Evolutionary conservation across 2,113 vertebrate species (phyloP).

Genomic region (Ailuropoda melanoleuca): DNA sequence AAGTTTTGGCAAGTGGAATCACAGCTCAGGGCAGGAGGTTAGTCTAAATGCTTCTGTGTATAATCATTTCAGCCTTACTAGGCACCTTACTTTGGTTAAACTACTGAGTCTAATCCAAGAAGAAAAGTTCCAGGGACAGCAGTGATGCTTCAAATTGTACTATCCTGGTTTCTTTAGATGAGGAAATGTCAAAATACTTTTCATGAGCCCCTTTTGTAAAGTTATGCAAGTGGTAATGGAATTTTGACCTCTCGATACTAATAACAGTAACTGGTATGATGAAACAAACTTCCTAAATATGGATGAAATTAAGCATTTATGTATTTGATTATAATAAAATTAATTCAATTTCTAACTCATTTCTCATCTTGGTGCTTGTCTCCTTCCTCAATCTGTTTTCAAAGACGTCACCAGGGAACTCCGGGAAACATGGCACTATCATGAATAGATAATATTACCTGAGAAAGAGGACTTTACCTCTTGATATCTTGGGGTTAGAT

Average conservation of each 20-base stretch:
- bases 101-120: not conserved
- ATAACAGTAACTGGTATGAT: not conserved
- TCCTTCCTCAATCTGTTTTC: not conserved
- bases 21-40: not conserved
- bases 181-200: not conserved
- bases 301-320: not conserved
- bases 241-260: not conserved
- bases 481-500: not conserved
- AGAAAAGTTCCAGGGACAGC: not conserved
- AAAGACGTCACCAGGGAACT: not conserved
- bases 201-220: not conserved
- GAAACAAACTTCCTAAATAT: not conserved
- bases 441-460: not conserved
- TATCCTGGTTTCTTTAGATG: not conserved
- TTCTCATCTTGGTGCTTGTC: not conserved
- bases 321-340: not conserved
- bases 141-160: not conserved
- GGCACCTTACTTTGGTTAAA: not conserved
- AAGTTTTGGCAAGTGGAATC: not conserved
- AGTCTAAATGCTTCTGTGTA: not conserved
- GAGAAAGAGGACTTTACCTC: rapidly evolving
- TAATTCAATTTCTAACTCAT: not conserved
- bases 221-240: not conserved
- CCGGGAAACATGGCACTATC: no score
- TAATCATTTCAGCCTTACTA: not conserved